These are phyloP conservation scores for Micrasema minimum DNA, from an alignment of 1,140 invertebrate species.

Conservation along the genomic window DNA sequence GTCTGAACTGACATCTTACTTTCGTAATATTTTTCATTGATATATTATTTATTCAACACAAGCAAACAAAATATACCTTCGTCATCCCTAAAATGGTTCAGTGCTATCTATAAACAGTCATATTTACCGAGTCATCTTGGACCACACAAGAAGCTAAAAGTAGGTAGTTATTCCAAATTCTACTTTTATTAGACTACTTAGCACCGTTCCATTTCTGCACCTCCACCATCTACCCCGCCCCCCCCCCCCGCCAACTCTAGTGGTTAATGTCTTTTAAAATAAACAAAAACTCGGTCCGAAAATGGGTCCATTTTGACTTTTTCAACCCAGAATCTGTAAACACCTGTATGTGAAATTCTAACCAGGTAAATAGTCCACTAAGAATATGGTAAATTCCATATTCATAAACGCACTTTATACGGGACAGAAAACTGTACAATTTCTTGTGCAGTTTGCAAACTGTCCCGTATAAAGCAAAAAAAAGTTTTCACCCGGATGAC, in stretches of 20 bases:
- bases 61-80: background rate
- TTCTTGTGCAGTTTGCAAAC: no score
- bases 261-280: conserved; percentile 49
- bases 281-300: conserved; percentile 49
- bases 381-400: no score
- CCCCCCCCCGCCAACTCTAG: conserved; percentile 29
- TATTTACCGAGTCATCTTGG: conserved; percentile 17
- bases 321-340: conserved; percentile 15
- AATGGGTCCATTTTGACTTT: conserved; percentile 38
- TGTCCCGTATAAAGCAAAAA: no score
- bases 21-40: no score
- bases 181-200: conserved; percentile 51
- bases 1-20: no score
- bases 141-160: conserved; percentile 47
- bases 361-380: conserved; percentile 1
- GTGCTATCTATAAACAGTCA: conserved; percentile 1
- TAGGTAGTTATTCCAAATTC: conserved; percentile 51
- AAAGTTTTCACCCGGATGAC: no score
- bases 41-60: no score
- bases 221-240: no score
- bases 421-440: no score
- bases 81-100: background rate
- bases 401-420: no score
- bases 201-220: conserved; percentile 46
- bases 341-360: conserved; percentile 34